These are phyloP conservation scores for Hippocampus mohnikei DNA, from an alignment of 2,113 vertebrate genomes.

Conservation along the genomic window DNA sequence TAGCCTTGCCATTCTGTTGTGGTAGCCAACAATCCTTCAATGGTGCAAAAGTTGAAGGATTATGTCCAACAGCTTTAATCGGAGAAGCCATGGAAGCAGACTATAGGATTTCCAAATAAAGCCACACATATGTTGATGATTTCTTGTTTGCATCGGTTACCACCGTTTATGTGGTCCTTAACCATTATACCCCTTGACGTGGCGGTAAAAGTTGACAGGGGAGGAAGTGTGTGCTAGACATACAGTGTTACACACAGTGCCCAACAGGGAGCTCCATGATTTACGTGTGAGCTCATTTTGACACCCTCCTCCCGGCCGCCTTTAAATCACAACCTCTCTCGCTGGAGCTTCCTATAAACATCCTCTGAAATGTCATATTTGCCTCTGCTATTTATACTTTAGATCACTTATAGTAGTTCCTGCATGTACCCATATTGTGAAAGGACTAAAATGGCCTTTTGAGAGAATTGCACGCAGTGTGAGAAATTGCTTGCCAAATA, in stretches of 20 bases:
- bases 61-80: neutral
- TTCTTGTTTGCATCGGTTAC: constrained; percentile 5
- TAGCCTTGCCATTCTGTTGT: neutral
- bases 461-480: too few species aligned
- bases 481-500: neutral
- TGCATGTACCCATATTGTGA: neutral
- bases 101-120: neutral
- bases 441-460: neutral
- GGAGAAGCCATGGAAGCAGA: neutral
- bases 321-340: constrained; percentile 58
- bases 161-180: constrained; percentile 2
- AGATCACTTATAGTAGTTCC: neutral
- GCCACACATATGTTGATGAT: constrained; percentile 2
- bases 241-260: constrained; percentile 24
- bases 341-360: neutral
- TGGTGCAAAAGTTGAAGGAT: neutral
- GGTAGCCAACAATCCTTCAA: neutral
- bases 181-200: neutral
- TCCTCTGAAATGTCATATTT: neutral
- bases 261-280: constrained; percentile 47
- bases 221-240: constrained; percentile 4
- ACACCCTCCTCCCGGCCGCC: constrained; percentile 30
- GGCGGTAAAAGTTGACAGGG: constrained; percentile 29
- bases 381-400: neutral
- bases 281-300: constrained; percentile 67